Conservation (phyloP, 2,113 vertebrate genomes). For the Platichthys flesus region DNA sequence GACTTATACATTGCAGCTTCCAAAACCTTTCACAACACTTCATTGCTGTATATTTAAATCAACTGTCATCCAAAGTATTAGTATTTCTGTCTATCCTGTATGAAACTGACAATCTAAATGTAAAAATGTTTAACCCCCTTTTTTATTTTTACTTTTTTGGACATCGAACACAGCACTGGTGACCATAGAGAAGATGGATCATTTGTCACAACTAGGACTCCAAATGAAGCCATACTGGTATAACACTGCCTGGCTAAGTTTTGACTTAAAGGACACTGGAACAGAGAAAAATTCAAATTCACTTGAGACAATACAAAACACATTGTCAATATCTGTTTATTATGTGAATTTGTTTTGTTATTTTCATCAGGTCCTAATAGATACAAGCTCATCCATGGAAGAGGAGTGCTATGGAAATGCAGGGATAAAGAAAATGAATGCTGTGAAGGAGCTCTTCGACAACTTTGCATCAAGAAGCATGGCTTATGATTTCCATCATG, state of each 20-base stretch:
- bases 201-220: constrained; percentile 61
- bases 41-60: background rate
- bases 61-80: background rate
- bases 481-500: constrained; percentile 74
- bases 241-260: background rate
- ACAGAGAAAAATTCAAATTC: background rate
- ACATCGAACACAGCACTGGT: constrained; percentile 50
- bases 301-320: no score
- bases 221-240: constrained; percentile 75
- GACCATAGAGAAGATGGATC: constrained; percentile 45
- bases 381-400: constrained; percentile 73
- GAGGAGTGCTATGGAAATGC: constrained; percentile 55
- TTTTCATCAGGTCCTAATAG: constrained; percentile 69
- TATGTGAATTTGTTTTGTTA: background rate
- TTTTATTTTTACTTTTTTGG: no score
- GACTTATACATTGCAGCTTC: background rate
- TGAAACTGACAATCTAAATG: no score
- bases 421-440: constrained; percentile 60
- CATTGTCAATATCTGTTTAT: no score
- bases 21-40: background rate
- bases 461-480: constrained; percentile 72
- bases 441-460: constrained; percentile 74
- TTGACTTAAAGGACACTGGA: background rate
- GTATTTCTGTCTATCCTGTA: background rate
- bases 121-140: no score